These are phyloP conservation scores for Ormyrus labotus DNA, from an alignment of 2,888 invertebrate species.

Conservation along the genomic window DNA sequence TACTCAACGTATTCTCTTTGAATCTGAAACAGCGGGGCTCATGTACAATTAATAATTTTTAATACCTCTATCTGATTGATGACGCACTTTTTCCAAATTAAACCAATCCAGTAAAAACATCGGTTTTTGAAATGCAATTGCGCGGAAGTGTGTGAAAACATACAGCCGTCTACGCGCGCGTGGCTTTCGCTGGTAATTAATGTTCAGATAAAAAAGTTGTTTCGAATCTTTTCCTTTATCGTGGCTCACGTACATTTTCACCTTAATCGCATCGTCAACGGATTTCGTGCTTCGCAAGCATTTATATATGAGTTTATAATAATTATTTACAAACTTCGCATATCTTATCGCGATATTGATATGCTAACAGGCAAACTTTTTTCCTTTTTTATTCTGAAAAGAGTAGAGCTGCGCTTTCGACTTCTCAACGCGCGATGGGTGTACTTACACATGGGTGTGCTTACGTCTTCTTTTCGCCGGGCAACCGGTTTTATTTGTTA, in stretches of 20 bases:
- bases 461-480: background rate
- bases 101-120: background rate
- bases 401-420: conserved; percentile 5
- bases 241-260: background rate
- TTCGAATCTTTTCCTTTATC: background rate
- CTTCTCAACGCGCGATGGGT: conserved; percentile 3
- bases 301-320: background rate
- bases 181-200: conserved; percentile 18
- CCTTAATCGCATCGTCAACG: background rate
- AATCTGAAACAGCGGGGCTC: too few species aligned
- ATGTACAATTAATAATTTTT: too few species aligned
- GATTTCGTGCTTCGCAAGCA: background rate
- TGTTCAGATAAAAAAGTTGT: background rate
- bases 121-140: background rate
- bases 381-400: background rate
- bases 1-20: too few species aligned
- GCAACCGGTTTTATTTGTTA: conserved; percentile 13
- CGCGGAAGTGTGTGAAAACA: conserved; percentile 15
- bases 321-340: conserved; percentile 26
- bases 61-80: too few species aligned
- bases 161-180: background rate
- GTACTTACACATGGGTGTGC: background rate
- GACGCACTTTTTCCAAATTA: background rate
- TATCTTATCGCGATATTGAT: conserved; percentile 33
- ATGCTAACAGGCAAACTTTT: background rate